phyloP scores from a whole-genome alignment of 2,113 vertebrate genomes.

The Tupaia chinensis region DNA sequence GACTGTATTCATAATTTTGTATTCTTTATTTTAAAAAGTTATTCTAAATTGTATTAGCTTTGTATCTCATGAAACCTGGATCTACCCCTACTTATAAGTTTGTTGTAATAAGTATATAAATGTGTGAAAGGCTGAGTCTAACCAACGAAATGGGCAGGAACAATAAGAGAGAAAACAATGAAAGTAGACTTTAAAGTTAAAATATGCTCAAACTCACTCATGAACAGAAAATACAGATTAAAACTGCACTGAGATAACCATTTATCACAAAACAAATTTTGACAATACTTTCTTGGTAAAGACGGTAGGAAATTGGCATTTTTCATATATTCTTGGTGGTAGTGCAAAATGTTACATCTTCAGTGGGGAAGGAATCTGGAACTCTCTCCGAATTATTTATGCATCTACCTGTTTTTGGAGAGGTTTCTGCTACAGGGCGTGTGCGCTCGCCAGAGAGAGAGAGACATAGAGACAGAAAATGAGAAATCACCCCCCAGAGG shows the following conservation, averaged over 20 bases:
- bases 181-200: background rate
- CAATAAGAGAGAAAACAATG: background rate
- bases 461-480: too few relatives aligned
- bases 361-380: background rate
- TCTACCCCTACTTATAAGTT: background rate
- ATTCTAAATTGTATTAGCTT: background rate
- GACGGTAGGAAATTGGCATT: background rate
- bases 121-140: background rate
- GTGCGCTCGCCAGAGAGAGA: too few relatives aligned
- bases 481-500: too few relatives aligned
- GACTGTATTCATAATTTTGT: background rate
- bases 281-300: background rate
- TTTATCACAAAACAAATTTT: background rate
- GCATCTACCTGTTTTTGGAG: background rate
- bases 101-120: slow-evolving; percentile 18
- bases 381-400: background rate
- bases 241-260: background rate
- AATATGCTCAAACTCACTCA: background rate
- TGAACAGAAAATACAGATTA: background rate
- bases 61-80: background rate
- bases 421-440: too few relatives aligned
- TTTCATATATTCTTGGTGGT: background rate
- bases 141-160: background rate
- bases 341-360: background rate
- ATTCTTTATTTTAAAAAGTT: background rate